Conservation (phyloP, 2,113 vertebrate genomes). For the Eublepharis macularius region DNA sequence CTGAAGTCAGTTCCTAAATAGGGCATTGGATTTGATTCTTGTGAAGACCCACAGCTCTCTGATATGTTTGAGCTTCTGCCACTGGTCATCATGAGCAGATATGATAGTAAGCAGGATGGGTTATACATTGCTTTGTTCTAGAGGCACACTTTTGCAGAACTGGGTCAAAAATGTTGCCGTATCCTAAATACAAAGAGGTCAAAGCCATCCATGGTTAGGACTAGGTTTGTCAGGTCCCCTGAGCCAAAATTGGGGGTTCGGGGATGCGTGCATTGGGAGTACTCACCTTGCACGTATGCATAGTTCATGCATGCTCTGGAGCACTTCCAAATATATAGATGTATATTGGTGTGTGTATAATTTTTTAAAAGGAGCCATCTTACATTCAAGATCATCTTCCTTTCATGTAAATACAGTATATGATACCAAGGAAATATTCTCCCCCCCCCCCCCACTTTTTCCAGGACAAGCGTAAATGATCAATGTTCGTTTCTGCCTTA, state of each 20-base stretch:
- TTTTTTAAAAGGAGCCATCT: too few species aligned
- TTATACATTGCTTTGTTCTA: not conserved
- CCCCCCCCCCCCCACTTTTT: not conserved
- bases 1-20: not conserved
- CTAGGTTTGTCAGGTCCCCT: too few species aligned
- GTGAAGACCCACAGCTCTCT: not conserved
- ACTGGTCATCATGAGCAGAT: not conserved
- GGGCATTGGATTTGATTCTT: not conserved
- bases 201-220: not conserved
- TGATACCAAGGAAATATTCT: slow-evolving; percentile 34
- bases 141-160: not conserved
- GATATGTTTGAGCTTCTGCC: not conserved
- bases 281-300: too few species aligned
- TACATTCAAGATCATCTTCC: too few species aligned
- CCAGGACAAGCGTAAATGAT: slow-evolving; percentile 43
- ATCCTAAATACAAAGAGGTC: not conserved
- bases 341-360: too few species aligned
- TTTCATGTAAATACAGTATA: too few species aligned
- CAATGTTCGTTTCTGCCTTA: slow-evolving; percentile 49
- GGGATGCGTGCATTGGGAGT: too few species aligned
- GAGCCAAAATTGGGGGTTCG: too few species aligned
- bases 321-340: too few species aligned
- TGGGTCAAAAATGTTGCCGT: not conserved
- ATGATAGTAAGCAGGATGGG: not conserved
- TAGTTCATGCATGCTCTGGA: too few species aligned